Percentiles rank a stretch among this genome's conserved stretches.
phyloP scores from a whole-genome alignment of 2,797 vertebrate genomes.

The Margarornis squamiger region DNA sequence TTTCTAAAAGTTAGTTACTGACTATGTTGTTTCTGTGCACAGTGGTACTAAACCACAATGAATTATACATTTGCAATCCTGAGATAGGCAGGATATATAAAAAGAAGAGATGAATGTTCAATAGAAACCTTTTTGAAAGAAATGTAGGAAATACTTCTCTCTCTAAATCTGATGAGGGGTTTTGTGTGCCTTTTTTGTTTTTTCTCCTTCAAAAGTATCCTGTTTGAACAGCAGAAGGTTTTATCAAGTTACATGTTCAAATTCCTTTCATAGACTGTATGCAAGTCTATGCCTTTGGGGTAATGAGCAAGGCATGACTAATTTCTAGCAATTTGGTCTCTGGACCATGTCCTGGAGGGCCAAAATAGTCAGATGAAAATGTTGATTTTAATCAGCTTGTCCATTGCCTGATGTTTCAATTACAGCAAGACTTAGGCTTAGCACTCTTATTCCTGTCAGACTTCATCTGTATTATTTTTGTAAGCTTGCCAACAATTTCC shows the following conservation, averaged over 20 bases:
- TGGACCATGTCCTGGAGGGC: background rate
- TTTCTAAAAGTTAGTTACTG: background rate
- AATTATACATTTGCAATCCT: background rate
- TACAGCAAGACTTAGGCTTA: background rate
- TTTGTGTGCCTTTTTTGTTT: accelerated
- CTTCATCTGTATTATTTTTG: background rate
- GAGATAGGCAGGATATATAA: background rate
- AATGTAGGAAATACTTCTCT: background rate
- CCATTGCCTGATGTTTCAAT: background rate
- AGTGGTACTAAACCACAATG: background rate
- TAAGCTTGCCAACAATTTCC: background rate
- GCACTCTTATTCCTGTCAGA: background rate
- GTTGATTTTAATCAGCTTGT: constrained; percentile 11
- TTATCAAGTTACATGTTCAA: background rate
- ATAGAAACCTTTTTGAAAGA: background rate
- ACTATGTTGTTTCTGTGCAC: accelerated
- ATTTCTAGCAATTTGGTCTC: background rate
- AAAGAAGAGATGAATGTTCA: background rate
- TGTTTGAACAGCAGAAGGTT: background rate
- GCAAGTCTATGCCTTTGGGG: background rate
- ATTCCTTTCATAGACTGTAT: background rate
- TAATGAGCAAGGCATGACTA: background rate
- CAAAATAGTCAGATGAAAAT: background rate
- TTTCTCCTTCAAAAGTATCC: no score
- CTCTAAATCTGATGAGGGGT: background rate